Conservation (phyloP, 2,797 vertebrate genomes). For the Ciconia nigra region DNA sequence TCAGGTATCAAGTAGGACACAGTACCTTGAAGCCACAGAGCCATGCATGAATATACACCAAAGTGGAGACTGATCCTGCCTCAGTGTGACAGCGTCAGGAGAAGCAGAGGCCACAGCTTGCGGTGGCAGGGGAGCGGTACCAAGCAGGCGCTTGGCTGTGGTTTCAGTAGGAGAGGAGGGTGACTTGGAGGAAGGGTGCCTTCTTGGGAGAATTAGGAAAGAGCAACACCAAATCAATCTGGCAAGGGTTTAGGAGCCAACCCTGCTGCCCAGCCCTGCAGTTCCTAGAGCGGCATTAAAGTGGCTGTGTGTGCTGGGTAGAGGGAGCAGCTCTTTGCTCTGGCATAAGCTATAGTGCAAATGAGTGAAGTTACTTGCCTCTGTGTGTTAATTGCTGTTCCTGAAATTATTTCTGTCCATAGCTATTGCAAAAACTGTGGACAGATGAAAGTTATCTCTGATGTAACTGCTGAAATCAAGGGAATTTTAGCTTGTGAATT, state of each 20-base stretch:
- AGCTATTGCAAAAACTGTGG: not conserved
- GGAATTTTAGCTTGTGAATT: not conserved
- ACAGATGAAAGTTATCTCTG: not conserved
- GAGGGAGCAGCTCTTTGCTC: not conserved
- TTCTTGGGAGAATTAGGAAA: not conserved
- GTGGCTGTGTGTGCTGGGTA: not conserved
- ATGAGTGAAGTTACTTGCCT: not conserved
- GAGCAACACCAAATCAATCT: not conserved
- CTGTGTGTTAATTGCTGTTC: not conserved
- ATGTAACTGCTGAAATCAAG: not conserved
- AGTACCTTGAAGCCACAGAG: not conserved
- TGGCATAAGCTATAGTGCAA: not conserved
- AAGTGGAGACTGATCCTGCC: not conserved
- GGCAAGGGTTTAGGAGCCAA: not conserved
- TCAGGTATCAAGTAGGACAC: not conserved
- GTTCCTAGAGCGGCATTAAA: accelerated
- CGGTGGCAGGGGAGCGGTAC: not conserved
- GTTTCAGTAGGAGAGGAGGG: not conserved
- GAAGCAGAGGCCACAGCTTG: not conserved
- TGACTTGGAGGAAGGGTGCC: not conserved
- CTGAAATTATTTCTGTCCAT: not conserved
- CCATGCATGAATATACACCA: not conserved
- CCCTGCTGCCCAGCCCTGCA: not conserved
- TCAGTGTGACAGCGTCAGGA: not conserved
- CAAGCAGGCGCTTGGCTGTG: not conserved